phyloP scores from a whole-genome alignment of 2,113 vertebrate genomes.

The Nestor notabilis region DNA sequence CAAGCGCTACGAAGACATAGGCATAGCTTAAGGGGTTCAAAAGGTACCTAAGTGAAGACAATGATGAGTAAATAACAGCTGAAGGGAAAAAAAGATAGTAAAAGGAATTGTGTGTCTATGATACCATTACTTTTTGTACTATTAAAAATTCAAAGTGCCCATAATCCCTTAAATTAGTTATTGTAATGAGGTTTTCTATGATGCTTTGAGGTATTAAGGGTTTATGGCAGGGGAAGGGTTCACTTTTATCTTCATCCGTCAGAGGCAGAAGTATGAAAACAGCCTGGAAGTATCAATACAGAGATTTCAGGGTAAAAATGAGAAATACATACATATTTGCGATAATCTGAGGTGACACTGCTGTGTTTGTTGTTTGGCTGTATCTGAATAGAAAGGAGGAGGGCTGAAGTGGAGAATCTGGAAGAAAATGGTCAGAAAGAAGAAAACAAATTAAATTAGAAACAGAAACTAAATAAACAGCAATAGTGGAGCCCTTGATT shows the following conservation, averaged over 20 bases:
- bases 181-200: neutral
- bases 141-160: neutral
- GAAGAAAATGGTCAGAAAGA: neutral
- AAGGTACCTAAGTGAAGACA: neutral
- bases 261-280: neutral
- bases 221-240: rapidly evolving
- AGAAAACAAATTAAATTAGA: neutral
- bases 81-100: neutral
- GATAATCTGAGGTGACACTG: neutral
- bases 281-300: neutral
- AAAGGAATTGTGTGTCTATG: neutral
- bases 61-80: neutral
- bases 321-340: neutral
- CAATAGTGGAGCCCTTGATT: neutral
- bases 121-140: neutral
- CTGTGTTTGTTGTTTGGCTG: neutral
- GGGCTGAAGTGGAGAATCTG: neutral
- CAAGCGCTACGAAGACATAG: neutral
- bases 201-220: neutral
- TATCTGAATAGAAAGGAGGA: neutral
- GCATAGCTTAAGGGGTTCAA: neutral
- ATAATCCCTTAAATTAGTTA: neutral
- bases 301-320: neutral
- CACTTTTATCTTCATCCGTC: neutral
- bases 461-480: neutral